phyloP scores from a whole-genome alignment of 2,113 vertebrate species.

The Orthochromis malagaraziensis region DNA sequence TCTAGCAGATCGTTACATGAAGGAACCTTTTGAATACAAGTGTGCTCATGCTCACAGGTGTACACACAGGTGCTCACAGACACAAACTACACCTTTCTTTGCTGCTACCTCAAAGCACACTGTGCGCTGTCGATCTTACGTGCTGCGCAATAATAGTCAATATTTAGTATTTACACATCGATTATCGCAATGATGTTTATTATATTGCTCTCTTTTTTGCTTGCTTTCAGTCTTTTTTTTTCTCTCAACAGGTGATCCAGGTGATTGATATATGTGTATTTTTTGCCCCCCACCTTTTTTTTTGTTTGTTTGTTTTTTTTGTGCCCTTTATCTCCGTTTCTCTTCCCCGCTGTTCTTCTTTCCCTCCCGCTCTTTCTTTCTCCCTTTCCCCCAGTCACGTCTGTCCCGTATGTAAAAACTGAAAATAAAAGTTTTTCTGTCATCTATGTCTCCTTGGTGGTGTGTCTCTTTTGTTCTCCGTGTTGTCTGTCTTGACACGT shows the following conservation, averaged over 20 bases:
- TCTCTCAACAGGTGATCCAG: neutral
- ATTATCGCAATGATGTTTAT: fast-evolving
- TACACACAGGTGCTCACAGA: fast-evolving
- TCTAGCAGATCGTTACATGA: neutral
- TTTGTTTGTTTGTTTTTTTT: neutral
- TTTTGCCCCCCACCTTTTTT: neutral
- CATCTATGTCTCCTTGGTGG: fast-evolving
- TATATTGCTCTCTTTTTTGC: neutral
- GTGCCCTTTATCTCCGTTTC: fast-evolving
- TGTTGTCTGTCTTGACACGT: neutral
- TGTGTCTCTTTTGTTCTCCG: neutral
- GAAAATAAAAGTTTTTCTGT: neutral
- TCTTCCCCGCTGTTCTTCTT: neutral
- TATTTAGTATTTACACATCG: neutral
- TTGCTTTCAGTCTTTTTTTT: fast-evolving
- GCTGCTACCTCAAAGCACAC: neutral
- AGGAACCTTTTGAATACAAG: neutral
- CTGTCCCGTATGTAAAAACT: neutral
- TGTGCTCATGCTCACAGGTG: fast-evolving
- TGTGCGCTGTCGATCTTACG: fast-evolving
- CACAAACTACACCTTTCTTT: fast-evolving
- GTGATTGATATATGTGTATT: neutral
- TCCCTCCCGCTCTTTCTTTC: neutral
- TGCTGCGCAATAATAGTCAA: fast-evolving
- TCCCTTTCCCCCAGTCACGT: fast-evolving